Percentiles rank a stretch among this genome's conserved stretches.
Evolutionary conservation across 1,140 invertebrate genomes (phyloP).

Genomic region (Conus ventricosus): DNA sequence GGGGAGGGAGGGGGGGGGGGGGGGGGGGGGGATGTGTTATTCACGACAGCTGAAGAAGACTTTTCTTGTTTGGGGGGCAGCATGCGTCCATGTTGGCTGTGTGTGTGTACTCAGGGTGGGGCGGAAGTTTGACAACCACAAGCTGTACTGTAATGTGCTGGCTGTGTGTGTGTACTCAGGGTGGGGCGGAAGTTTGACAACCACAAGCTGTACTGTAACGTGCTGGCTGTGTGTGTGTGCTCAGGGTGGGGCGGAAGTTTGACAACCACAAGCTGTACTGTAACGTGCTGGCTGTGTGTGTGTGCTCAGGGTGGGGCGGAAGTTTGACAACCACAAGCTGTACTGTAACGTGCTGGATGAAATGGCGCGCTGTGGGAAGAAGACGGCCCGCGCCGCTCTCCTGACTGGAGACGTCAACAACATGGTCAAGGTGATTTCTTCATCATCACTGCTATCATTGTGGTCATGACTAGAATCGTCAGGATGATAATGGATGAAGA

Average conservation of each 20-base stretch:
- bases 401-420: slow-evolving; percentile 78
- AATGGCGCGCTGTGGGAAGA: slow-evolving; percentile 75
- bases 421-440: slow-evolving; percentile 72
- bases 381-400: slow-evolving; percentile 75
- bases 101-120: too few relatives aligned
- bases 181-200: too few relatives aligned
- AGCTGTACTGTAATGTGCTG: background rate
- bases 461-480: too few relatives aligned
- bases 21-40: too few relatives aligned
- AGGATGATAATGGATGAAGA: too few relatives aligned
- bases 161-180: too few relatives aligned
- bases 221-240: background rate
- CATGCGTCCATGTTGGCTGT: too few relatives aligned
- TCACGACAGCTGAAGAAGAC: too few relatives aligned
- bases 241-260: background rate
- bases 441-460: background rate
- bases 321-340: slow-evolving; percentile 75
- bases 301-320: slow-evolving; percentile 35
- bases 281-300: background rate
- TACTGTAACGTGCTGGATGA: slow-evolving; percentile 77
- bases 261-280: background rate
- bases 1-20: too few relatives aligned
- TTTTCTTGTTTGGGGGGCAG: too few relatives aligned
- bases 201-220: too few relatives aligned
- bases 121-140: too few relatives aligned